These are phyloP conservation scores for Imbricaverruca yamaguchii DNA, from an alignment of 2,888 invertebrate genomes.

Conservation along the genomic window DNA sequence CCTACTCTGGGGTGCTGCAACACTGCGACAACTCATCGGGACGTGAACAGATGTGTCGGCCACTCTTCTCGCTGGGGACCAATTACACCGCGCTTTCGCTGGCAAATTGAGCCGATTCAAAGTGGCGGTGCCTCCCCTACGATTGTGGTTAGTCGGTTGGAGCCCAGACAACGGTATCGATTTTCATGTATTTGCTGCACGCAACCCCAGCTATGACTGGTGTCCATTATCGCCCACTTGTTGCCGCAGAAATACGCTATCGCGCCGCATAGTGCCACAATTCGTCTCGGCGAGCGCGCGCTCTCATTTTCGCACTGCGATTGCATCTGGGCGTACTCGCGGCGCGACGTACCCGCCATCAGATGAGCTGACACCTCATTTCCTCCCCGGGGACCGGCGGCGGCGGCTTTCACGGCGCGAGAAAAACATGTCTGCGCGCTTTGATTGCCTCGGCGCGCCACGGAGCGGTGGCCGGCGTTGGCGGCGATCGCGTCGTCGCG, in stretches of 20 bases:
- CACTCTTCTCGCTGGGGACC: neutral
- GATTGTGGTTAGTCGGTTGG: neutral
- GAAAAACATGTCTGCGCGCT: neutral
- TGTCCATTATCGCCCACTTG: neutral
- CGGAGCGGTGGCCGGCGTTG: neutral
- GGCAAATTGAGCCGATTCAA: neutral
- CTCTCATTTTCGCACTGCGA: neutral
- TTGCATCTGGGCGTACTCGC: neutral
- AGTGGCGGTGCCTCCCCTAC: neutral
- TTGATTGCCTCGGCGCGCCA: neutral
- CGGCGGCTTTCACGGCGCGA: neutral
- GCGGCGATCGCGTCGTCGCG: neutral
- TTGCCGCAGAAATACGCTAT: neutral
- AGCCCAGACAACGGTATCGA: neutral
- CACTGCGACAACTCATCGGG: too few species aligned
- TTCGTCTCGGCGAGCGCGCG: neutral
- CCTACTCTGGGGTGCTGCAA: too few species aligned
- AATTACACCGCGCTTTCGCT: neutral
- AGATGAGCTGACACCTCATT: neutral
- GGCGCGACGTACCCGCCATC: neutral
- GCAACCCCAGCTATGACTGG: too few species aligned
- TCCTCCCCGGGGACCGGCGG: neutral
- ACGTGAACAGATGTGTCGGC: neutral
- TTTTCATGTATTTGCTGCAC: neutral
- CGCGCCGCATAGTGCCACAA: neutral